Evolutionary conservation across 2,888 invertebrate genomes (phyloP).

Genomic region (Hetaerina titia): DNA sequence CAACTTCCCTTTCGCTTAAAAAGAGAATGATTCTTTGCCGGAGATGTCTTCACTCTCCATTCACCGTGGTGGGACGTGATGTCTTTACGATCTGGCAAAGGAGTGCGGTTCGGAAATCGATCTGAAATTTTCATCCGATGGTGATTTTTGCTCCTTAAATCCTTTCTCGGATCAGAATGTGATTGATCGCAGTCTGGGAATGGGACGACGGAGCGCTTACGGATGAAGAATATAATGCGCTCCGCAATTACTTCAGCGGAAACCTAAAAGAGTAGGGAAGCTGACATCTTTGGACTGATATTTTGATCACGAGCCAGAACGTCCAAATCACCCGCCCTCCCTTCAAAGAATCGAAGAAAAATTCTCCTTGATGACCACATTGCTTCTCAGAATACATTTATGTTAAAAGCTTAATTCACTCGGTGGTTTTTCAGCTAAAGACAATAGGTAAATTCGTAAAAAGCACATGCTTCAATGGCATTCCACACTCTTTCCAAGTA

Average conservation of each 20-base stretch:
- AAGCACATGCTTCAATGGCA: too few relatives aligned
- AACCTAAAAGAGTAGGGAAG: background rate
- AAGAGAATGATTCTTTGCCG: background rate
- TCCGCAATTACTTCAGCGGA: background rate
- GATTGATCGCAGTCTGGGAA: conserved; percentile 23
- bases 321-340: background rate
- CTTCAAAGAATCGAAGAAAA: background rate
- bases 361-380: background rate
- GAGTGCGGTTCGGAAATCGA: conserved; percentile 18
- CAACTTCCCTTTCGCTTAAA: background rate
- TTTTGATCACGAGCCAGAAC: background rate
- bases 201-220: background rate
- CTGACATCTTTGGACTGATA: background rate
- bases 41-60: conserved; percentile 24
- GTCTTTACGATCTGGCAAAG: conserved; percentile 12
- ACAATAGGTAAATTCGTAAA: too few relatives aligned
- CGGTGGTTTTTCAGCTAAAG: background rate
- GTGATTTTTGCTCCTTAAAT: conserved; percentile 44
- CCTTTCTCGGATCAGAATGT: background rate
- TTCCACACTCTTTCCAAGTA: too few relatives aligned
- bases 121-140: conserved; percentile 57
- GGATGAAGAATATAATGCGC: background rate
- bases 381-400: background rate
- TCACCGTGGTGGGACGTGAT: background rate
- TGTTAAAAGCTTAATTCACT: background rate